These are phyloP conservation scores for Erithacus rubecula DNA, from an alignment of 2,797 vertebrate species.

Conservation along the genomic window DNA sequence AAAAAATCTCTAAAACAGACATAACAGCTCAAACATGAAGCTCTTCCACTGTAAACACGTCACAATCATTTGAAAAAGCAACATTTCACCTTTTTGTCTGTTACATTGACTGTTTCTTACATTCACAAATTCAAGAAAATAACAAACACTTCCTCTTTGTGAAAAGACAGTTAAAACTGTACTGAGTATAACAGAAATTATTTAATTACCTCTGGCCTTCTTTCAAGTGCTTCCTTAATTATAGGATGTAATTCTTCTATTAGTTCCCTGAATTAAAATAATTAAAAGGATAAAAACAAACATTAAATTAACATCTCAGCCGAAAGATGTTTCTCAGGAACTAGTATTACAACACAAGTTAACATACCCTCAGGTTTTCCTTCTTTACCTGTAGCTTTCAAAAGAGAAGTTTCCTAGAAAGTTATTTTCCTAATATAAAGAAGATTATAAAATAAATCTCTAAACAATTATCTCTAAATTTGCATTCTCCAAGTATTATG, in stretches of 20 bases:
- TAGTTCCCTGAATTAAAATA: conserved; percentile 84
- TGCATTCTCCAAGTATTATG: background rate
- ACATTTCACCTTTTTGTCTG: background rate
- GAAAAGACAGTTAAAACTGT: background rate
- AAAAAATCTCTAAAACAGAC: background rate
- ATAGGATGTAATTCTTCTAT: conserved; percentile 98
- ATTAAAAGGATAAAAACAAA: background rate
- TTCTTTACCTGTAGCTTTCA: background rate
- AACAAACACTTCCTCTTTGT: background rate
- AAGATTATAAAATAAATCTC: background rate
- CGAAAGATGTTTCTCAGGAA: background rate
- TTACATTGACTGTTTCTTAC: background rate
- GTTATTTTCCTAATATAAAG: background rate
- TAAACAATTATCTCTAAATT: background rate
- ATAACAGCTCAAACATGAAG: background rate
- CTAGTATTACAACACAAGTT: background rate
- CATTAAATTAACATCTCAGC: background rate
- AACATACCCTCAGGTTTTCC: background rate
- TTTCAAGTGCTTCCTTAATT: conserved; percentile 99
- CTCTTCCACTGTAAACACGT: background rate
- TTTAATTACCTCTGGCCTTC: conserved; percentile 93
- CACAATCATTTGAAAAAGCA: background rate
- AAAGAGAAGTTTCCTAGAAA: background rate
- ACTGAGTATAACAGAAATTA: background rate
- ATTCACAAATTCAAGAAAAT: background rate